Conservation (phyloP, 2,888 invertebrate genomes). For the Hecatera dysodea region DNA sequence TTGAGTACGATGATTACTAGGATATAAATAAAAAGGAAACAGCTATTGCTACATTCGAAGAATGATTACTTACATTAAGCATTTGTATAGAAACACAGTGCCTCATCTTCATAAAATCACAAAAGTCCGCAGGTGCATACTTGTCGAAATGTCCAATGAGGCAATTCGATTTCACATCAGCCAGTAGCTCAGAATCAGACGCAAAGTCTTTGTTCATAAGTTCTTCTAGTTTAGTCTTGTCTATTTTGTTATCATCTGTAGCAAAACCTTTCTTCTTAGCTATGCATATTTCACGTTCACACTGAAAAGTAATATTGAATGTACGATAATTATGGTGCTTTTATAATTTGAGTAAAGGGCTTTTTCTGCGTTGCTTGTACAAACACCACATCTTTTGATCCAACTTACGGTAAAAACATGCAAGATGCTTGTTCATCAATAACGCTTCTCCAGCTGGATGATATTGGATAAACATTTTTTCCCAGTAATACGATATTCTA, state of each 20-base stretch:
- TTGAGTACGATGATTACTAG: neutral
- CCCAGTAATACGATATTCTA: neutral
- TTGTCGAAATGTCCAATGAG: conserved; percentile 26
- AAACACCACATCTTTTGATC: too few relatives aligned
- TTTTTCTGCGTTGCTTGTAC: neutral
- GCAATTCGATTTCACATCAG: conserved; percentile 39
- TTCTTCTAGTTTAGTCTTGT: conserved; percentile 59
- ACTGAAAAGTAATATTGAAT: conserved; percentile 60
- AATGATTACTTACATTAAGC: conserved; percentile 34
- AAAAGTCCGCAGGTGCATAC: conserved; percentile 30
- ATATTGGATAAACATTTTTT: too few relatives aligned
- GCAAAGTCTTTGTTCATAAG: conserved; percentile 47
- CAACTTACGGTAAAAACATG: neutral
- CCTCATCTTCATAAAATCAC: conserved; percentile 43
- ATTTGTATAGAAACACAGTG: conserved; percentile 41
- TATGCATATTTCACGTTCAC: conserved; percentile 68
- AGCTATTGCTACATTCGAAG: neutral
- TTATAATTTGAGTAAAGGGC: neutral
- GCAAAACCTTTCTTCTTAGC: conserved; percentile 67
- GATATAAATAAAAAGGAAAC: neutral
- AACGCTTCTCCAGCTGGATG: neutral
- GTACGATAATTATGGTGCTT: neutral
- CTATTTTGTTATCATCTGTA: conserved; percentile 64
- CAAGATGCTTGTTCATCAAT: too few relatives aligned
- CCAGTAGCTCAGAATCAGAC: conserved; percentile 4